These are phyloP conservation scores for Montipora capitata DNA, from an alignment of 92 coral and sea anemone genomes.

Conservation along the genomic window DNA sequence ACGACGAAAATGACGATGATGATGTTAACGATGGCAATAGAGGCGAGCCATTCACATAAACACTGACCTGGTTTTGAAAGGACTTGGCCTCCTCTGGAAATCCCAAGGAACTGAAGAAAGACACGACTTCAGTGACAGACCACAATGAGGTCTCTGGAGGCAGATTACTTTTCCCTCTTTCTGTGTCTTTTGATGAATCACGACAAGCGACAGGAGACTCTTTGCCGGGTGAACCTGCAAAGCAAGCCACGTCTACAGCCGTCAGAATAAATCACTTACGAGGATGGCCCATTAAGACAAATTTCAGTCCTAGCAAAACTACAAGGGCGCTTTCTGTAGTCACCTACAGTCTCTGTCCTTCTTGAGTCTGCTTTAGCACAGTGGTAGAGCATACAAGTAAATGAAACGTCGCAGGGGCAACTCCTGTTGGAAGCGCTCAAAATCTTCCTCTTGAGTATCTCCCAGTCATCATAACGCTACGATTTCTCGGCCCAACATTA, in stretches of 20 bases:
- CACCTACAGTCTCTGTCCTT: no score
- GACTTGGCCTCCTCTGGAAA: slow-evolving; percentile 94
- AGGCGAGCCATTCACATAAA: neutral
- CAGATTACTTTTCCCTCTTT: slow-evolving; percentile 58
- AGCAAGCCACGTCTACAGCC: neutral
- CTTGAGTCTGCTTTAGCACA: no score
- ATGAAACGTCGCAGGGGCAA: no score
- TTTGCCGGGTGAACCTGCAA: slow-evolving; percentile 16
- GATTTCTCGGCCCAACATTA: no score
- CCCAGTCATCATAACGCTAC: no score
- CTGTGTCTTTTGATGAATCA: slow-evolving; percentile 56
- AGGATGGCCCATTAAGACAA: no score
- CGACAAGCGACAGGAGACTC: slow-evolving; percentile 16
- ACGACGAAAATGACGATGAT: neutral
- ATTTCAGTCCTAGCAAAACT: no score
- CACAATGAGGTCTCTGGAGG: slow-evolving; percentile 92
- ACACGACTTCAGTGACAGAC: slow-evolving; percentile 95
- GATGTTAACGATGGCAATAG: neutral
- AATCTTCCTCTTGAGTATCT: no score
- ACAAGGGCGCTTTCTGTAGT: no score
- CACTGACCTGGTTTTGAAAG: slow-evolving; percentile 93
- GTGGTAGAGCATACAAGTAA: no score
- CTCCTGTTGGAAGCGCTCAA: no score
- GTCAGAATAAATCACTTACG: no score
- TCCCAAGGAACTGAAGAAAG: slow-evolving; percentile 92